These are phyloP conservation scores for Sinotaia quadrata DNA, from an alignment of 2,888 invertebrate genomes.

Conservation along the genomic window DNA sequence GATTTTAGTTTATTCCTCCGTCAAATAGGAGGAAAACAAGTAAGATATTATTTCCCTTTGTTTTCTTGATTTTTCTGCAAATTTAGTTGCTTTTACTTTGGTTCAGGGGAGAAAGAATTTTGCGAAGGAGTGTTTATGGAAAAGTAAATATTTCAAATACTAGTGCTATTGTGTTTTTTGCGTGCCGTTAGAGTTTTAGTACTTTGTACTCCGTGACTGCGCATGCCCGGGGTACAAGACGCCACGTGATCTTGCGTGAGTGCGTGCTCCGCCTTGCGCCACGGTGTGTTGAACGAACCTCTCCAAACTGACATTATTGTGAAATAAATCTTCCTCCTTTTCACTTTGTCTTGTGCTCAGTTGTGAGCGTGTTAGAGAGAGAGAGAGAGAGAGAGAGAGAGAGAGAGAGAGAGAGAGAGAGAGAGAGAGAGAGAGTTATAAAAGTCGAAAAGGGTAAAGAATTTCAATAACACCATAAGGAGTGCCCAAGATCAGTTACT, in stretches of 20 bases:
- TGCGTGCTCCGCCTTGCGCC: constrained; percentile 15
- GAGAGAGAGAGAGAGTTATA: no score
- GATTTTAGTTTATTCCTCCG: neutral
- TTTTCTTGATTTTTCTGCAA: neutral
- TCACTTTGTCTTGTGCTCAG: neutral
- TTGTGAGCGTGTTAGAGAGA: neutral
- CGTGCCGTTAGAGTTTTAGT: constrained; percentile 26
- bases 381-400: no score
- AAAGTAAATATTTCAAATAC: constrained; percentile 7
- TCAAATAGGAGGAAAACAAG: no score
- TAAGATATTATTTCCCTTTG: no score
- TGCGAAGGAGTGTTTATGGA: constrained; percentile 24
- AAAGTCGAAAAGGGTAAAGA: no score
- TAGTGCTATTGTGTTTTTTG: constrained; percentile 12
- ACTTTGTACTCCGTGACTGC: neutral
- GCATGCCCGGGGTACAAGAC: constrained; percentile 12
- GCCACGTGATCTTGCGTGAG: constrained; percentile 28
- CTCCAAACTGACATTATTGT: constrained; percentile 25
- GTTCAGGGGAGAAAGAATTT: constrained; percentile 12
- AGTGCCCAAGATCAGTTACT: no score
- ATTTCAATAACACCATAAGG: no score
- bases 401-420: no score
- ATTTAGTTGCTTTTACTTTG: neutral
- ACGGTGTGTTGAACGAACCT: constrained; percentile 24
- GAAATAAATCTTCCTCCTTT: constrained; percentile 30